These are phyloP conservation scores for Oreochromis mossambicus DNA, from an alignment of 2,797 vertebrate genomes.

Conservation along the genomic window DNA sequence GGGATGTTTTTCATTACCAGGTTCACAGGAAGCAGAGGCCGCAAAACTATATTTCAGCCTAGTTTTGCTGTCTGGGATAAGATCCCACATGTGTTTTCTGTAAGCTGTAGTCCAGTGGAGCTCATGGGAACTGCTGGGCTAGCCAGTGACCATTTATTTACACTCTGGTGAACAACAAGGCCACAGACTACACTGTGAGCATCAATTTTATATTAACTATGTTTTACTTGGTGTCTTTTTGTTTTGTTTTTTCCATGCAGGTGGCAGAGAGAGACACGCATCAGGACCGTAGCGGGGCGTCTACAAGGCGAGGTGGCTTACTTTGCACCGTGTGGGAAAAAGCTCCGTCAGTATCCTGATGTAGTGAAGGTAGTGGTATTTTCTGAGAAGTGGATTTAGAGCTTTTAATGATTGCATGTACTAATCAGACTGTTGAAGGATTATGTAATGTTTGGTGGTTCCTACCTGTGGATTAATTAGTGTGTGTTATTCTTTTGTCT, in stretches of 20 bases:
- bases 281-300: constrained; percentile 83
- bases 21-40: constrained; percentile 42
- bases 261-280: constrained; percentile 93
- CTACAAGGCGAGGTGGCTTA: constrained; percentile 91
- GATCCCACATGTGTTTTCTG: constrained; percentile 1
- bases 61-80: background rate
- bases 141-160: constrained; percentile 16
- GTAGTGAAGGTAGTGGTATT: constrained; percentile 85
- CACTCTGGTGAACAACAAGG: background rate
- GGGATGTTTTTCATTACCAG: constrained; percentile 60
- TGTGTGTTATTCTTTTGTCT: constrained; percentile 43
- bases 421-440: background rate
- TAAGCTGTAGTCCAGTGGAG: constrained; percentile 28
- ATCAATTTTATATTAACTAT: background rate
- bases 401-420: background rate
- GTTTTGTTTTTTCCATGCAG: constrained; percentile 56
- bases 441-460: background rate
- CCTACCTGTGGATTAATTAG: background rate
- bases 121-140: constrained; percentile 6
- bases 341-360: constrained; percentile 91
- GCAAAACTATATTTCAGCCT: constrained; percentile 13
- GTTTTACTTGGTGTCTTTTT: background rate
- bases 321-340: constrained; percentile 94
- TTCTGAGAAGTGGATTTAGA: background rate
- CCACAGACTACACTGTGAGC: background rate